Base-by-base conservation (phyloP, 2,888 invertebrate genomes). In the Antitype chi region DNA sequence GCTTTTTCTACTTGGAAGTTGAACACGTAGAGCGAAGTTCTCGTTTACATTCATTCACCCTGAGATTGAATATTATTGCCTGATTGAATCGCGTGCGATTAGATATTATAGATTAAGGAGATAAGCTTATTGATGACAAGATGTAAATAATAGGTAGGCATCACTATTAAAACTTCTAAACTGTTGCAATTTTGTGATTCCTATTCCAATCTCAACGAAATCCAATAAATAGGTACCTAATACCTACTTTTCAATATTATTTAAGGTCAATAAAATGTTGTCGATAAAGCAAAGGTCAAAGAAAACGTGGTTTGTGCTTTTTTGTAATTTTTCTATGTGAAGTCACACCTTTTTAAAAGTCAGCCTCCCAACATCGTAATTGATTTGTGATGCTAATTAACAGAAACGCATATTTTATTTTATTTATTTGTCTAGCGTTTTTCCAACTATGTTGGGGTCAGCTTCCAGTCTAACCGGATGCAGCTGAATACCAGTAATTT, bases 331-430 rank as follows among this genome's bases (percentile, higher is more conserved):
- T 66, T 55, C 3, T 59, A 3, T 32, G 47, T 59, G 23, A 70
- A 70, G 11, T 67, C 60, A 60, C 55, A 57, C 17, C 13, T 63
- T 74, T 70, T 73, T 64, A 69, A 57, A 11, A 49, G 9, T 25
- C 6, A 62, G 63, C 67, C 73, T 69, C 20, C 20, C n/a, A 71
- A 77, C 63, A 8, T 67, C 25, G 53, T 57, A 78, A 80, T 80
- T 70, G 80, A 85, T 86, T 82, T 13, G 71, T 69, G 43, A 79
- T 68, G 70, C 67, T 80, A 32, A 86, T 68, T 67, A 23, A 52
- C 43, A 59, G 64, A 63, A 64, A 74, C n/a, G 74, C 43, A 38
- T 38, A 38, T 38, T 38, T 5, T 38, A 5, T 38, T 38, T 3
- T 38, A 38, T 38, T 38, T 38, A 38, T 38, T 38, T 38, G 5